Conservation (phyloP, 2,888 invertebrate species). For the Noctua fimbriata region DNA sequence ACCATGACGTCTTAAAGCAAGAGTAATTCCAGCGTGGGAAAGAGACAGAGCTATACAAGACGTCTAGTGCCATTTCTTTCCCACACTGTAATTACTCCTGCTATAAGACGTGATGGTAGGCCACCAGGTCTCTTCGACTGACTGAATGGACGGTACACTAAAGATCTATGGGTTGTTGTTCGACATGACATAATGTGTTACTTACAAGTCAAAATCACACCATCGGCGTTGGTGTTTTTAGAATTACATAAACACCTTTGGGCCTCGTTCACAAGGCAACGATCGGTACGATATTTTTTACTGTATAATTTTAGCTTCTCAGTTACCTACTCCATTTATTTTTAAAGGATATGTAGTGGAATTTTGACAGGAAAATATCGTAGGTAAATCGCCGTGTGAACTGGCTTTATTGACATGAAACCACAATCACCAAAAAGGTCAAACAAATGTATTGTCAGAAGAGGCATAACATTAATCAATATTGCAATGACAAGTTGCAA, state of each 20-base stretch:
- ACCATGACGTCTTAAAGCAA: too few relatives aligned
- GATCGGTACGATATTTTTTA: not conserved
- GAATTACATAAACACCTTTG: not conserved
- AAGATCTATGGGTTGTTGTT: not conserved
- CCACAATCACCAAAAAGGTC: not conserved
- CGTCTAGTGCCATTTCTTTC: too few relatives aligned
- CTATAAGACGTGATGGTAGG: too few relatives aligned
- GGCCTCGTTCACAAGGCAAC: not conserved
- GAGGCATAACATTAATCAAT: slow-evolving; percentile 34
- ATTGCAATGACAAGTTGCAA: slow-evolving; percentile 28
- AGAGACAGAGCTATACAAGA: too few relatives aligned
- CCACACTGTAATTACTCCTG: too few relatives aligned
- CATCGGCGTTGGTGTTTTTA: not conserved
- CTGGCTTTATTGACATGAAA: not conserved
- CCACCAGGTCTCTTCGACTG: not conserved
- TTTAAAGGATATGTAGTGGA: not conserved
- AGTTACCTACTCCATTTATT: not conserved
- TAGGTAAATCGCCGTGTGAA: not conserved
- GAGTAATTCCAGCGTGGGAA: too few relatives aligned
- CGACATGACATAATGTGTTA: not conserved
- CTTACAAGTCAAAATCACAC: not conserved
- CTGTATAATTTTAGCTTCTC: not conserved
- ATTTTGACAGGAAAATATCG: not conserved
- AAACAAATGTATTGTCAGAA: slow-evolving; percentile 19
- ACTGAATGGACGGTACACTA: not conserved